Evolutionary conservation across 2,113 vertebrate genomes (phyloP).

Genomic region (Mesoclemmys tuberculata): DNA sequence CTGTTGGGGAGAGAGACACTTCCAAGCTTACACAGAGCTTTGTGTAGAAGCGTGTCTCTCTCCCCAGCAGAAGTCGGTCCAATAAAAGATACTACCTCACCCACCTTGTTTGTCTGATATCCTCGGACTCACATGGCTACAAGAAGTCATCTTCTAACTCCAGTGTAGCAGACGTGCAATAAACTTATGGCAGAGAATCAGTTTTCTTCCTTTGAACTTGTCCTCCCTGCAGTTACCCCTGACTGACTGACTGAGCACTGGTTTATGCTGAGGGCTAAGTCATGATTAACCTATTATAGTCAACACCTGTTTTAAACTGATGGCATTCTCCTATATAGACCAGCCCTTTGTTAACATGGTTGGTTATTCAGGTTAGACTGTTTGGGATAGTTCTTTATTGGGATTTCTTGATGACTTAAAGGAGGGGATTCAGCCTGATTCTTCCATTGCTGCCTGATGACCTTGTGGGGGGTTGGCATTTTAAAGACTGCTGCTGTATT

Average conservation of each 20-base stretch:
- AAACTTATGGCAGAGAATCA: constrained; percentile 7
- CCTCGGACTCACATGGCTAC: background rate
- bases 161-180: fast-evolving
- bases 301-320: background rate
- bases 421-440: background rate
- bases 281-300: background rate
- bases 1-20: background rate
- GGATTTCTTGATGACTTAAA: fast-evolving
- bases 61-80: background rate
- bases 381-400: fast-evolving
- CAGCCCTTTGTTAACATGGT: fast-evolving
- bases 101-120: background rate
- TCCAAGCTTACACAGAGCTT: background rate
- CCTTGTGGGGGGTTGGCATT: too few relatives aligned
- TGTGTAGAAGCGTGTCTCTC: background rate
- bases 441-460: background rate
- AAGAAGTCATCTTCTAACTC: background rate
- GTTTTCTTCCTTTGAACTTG: constrained; percentile 44
- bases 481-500: background rate
- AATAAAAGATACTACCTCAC: background rate
- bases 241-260: background rate
- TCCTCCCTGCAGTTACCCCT: background rate
- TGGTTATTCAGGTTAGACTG: background rate
- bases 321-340: background rate
- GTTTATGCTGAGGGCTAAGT: fast-evolving